Evolutionary conservation across 2,113 vertebrate species (phyloP).

Genomic region (Amphiprion percula): DNA sequence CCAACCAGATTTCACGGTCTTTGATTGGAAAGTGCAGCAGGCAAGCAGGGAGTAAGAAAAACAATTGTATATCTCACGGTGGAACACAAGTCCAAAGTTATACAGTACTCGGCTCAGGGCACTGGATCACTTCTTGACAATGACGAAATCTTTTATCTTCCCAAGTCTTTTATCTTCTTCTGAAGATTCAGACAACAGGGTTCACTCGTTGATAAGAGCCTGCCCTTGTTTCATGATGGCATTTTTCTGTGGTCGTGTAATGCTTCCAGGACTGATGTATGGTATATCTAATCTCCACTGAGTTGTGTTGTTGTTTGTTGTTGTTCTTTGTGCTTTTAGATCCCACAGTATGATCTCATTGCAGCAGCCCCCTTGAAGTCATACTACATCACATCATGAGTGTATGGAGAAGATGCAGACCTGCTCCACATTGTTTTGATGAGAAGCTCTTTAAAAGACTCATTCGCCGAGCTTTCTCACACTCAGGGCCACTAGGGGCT

Average conservation of each 20-base stretch:
- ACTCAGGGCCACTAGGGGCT: conserved; percentile 42
- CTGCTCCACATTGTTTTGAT: conserved; percentile 47
- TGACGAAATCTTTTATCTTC: conserved; percentile 66
- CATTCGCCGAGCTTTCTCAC: conserved; percentile 61
- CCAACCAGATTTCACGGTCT: conserved; percentile 50
- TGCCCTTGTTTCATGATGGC: conserved; percentile 50
- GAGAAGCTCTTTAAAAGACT: conserved; percentile 46
- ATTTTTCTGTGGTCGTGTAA: conserved; percentile 74
- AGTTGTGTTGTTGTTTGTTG: conserved; percentile 57
- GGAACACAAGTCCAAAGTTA: conserved; percentile 53
- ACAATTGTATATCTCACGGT: conserved; percentile 41
- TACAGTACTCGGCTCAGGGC: conserved; percentile 22
- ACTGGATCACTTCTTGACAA: conserved; percentile 46
- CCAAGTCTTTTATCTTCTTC: conserved; percentile 56
- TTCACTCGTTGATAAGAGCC: conserved; percentile 68
- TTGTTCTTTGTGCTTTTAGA: conserved; percentile 39
- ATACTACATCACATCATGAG: conserved; percentile 18
- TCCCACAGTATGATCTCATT: conserved; percentile 62
- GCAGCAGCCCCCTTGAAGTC: conserved; percentile 40
- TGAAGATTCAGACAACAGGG: conserved; percentile 67
- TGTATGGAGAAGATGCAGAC: conserved; percentile 38
- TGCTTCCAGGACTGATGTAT: conserved; percentile 32
- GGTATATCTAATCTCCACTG: conserved; percentile 52
- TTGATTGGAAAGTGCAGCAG: conserved; percentile 39
- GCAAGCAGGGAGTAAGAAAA: conserved; percentile 58